phyloP scores from a whole-genome alignment of 2,113 vertebrate species.

The Microcebus griseorufus region DNA sequence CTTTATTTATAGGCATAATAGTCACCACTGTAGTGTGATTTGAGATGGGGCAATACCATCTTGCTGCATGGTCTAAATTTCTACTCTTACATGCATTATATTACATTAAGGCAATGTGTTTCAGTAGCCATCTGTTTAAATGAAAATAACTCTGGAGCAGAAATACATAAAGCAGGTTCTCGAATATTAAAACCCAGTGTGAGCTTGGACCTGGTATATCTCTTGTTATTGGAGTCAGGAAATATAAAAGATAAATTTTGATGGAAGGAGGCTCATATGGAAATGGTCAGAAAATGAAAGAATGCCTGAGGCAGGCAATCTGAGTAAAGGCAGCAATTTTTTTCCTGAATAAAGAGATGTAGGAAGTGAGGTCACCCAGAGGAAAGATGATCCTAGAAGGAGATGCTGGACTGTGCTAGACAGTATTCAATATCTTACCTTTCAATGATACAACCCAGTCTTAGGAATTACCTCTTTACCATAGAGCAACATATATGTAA shows the following conservation, averaged over 20 bases:
- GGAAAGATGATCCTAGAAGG: background rate
- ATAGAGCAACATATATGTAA: background rate
- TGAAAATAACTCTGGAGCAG: slow-evolving; percentile 15
- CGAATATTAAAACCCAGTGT: slow-evolving; percentile 38
- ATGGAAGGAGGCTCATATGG: background rate
- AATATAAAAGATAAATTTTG: slow-evolving; percentile 45
- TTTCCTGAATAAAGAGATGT: background rate
- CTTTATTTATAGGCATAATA: background rate
- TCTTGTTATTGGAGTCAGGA: slow-evolving; percentile 49
- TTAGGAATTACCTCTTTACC: background rate
- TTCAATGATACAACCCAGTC: background rate
- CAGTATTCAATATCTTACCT: background rate
- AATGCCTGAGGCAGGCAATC: background rate
- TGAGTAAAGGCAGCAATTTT: background rate
- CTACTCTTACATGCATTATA: background rate
- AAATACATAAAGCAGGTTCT: background rate
- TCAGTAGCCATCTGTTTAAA: slow-evolving; percentile 10
- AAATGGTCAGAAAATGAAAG: slow-evolving; percentile 39
- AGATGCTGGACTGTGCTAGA: background rate
- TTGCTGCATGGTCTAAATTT: background rate
- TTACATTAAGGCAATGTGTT: background rate
- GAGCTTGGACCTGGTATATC: background rate
- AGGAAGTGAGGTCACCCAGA: background rate
- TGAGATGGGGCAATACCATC: background rate
- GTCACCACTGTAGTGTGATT: background rate